Evolutionary conservation across 1,140 invertebrate species (phyloP), one percentile per base, ranked within the genome.

Genomic region (Drosophila chauvacae): DNA sequence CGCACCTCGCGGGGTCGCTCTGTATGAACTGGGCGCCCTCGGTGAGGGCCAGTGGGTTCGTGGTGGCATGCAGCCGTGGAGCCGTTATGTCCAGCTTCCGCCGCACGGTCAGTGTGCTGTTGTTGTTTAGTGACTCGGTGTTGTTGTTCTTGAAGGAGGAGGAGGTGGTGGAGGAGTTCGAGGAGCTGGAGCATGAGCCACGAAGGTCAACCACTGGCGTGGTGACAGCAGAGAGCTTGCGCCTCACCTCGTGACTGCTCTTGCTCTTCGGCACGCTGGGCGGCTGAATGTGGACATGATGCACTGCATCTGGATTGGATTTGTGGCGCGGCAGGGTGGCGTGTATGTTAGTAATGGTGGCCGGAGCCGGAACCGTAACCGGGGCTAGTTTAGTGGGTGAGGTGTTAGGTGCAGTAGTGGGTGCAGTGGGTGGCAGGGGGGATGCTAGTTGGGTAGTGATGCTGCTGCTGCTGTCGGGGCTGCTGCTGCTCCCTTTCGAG

Each of bases 51-150:
- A 94, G 92, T 18, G 93, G 93, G 93, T 97, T 97, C 39, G 96
- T 96, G 20, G 96, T 96, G 4, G 95, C 96, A 30, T 96, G 93
- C 68, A 96, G 93, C 81, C 94, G 94, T 26, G 94, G 94, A 56
- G 95, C 95, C 64, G 94, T 94, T 77, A 96, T 96, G 83, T 95
- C 94, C 53, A 95, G 86, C 77, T 94, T 94, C 41, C 84, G 82
- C 42, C 77, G 53, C 53, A 55, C 33, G 53, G 7, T 80, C 55
- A 77, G 62, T 68, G 87, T 87, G 48, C 48, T 86, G 23, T 63
- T 76, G 45, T 69, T 75, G 44, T 57, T 82, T 14, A 53, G 45
- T 56, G 71, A 35, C 23, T 75, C 61, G 20, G 57, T 80, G 77
- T 80, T 68, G 68, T 51, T 66, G 44, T 57, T 82, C 47, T 66